Evolutionary conservation across 1,140 invertebrate species (phyloP).

Genomic region (Formica selysi): DNA sequence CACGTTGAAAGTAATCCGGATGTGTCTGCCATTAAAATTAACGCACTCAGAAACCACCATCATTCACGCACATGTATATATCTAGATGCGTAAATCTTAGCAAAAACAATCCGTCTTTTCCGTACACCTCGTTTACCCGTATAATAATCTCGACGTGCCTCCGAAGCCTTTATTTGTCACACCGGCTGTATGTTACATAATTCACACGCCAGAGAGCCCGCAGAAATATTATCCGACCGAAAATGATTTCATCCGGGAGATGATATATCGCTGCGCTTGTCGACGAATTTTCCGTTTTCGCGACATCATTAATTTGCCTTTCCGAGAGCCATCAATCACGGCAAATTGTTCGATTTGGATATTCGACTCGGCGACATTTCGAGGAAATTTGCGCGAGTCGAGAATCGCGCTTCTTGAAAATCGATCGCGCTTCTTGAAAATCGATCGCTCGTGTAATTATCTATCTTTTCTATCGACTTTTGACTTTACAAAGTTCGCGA

Average conservation of each 20-base stretch:
- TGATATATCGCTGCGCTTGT: conserved; percentile 65
- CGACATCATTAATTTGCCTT: conserved; percentile 70
- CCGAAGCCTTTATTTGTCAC: conserved; percentile 52
- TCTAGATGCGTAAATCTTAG: conserved; percentile 37
- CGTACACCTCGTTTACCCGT: conserved; percentile 21
- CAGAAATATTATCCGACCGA: conserved; percentile 66
- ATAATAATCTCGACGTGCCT: conserved; percentile 42
- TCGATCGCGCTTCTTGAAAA: conserved; percentile 3
- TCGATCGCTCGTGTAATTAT: conserved; percentile 3
- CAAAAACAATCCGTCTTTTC: conserved; percentile 38
- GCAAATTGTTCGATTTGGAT: conserved; percentile 7
- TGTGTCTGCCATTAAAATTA: background rate
- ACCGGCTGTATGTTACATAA: conserved; percentile 38
- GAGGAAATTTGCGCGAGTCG: conserved; percentile 31
- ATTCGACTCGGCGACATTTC: conserved; percentile 14
- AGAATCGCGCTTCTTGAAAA: background rate
- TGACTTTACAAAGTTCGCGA: background rate
- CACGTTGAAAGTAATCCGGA: background rate
- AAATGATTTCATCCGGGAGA: conserved; percentile 65
- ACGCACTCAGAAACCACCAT: background rate
- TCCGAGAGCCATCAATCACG: conserved; percentile 64
- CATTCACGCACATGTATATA: conserved; percentile 2
- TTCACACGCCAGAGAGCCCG: conserved; percentile 26
- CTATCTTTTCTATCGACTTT: background rate
- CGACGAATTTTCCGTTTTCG: conserved; percentile 31